phyloP scores from a whole-genome alignment of 2,888 invertebrate species.

The Morinoia aosen region DNA sequence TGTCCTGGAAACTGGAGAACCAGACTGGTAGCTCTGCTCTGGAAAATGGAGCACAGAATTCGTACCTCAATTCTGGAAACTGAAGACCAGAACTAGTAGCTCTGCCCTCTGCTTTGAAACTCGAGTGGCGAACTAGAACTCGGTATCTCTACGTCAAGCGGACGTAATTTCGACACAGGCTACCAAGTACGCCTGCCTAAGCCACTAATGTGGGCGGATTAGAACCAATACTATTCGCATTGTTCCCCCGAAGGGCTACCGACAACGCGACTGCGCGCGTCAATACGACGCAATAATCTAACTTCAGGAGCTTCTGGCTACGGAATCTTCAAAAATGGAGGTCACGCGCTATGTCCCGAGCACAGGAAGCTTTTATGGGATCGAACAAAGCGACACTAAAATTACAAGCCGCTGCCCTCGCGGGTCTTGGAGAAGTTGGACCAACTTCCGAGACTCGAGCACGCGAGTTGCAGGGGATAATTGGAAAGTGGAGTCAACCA shows the following conservation, averaged over 20 bases:
- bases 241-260: background rate
- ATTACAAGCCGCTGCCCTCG: slow-evolving; percentile 23
- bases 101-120: background rate
- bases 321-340: slow-evolving; percentile 12
- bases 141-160: background rate
- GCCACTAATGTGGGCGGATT: background rate
- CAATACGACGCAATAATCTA: background rate
- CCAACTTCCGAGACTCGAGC: background rate
- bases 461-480: background rate
- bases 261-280: background rate
- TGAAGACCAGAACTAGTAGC: too few species aligned
- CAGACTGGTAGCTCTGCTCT: too few species aligned
- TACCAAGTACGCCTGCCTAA: background rate
- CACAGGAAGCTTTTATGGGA: slow-evolving; percentile 39
- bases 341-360: slow-evolving; percentile 4
- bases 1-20: background rate
- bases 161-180: background rate
- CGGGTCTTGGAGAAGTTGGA: background rate
- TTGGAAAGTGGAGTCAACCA: background rate
- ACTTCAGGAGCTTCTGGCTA: background rate
- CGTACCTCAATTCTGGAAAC: too few species aligned
- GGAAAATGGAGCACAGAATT: too few species aligned
- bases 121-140: background rate
- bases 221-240: background rate
- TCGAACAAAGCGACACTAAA: slow-evolving; percentile 39